These are phyloP conservation scores for Gouania willdenowi DNA, from an alignment of 2,797 vertebrate species.

Conservation along the genomic window DNA sequence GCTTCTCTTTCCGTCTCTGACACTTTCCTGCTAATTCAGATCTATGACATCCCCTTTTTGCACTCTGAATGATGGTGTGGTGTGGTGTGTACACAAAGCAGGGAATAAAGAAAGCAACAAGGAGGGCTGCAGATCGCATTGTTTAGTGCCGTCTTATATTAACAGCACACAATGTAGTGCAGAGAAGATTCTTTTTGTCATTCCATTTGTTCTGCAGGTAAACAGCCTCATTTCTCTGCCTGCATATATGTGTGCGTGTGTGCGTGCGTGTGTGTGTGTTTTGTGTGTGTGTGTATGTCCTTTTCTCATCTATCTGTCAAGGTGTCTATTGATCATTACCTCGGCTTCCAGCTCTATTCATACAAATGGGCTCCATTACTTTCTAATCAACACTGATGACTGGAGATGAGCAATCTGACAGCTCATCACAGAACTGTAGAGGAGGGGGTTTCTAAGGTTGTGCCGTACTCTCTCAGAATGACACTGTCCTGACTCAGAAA, in stretches of 20 bases:
- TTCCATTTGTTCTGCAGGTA: constrained; percentile 74
- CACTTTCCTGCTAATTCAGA: constrained; percentile 52
- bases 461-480: constrained; percentile 39
- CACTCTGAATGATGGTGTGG: constrained; percentile 35
- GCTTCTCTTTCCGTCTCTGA: constrained; percentile 22
- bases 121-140: constrained; percentile 54
- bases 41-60: constrained; percentile 39
- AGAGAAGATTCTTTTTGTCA: constrained; percentile 73
- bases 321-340: constrained; percentile 75
- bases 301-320: constrained; percentile 68
- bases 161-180: constrained; percentile 58
- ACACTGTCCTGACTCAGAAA: constrained; percentile 16
- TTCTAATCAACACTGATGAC: constrained; percentile 74
- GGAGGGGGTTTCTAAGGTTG: constrained; percentile 10
- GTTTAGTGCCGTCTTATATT: constrained; percentile 72
- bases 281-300: constrained; percentile 28
- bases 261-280: constrained; percentile 6
- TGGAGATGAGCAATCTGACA: constrained; percentile 71
- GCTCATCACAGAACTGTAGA: constrained; percentile 54
- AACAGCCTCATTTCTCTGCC: constrained; percentile 68
- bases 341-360: constrained; percentile 63
- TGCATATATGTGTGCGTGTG: constrained; percentile 28
- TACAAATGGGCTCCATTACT: constrained; percentile 77
- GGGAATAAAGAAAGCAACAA: constrained; percentile 32
- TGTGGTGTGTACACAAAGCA: constrained; percentile 15